Percentiles rank a stretch among this genome's conserved stretches.
These are phyloP conservation scores for Anolis apletophallus DNA, from an alignment of 2,797 vertebrate genomes.

Conservation along the genomic window DNA sequence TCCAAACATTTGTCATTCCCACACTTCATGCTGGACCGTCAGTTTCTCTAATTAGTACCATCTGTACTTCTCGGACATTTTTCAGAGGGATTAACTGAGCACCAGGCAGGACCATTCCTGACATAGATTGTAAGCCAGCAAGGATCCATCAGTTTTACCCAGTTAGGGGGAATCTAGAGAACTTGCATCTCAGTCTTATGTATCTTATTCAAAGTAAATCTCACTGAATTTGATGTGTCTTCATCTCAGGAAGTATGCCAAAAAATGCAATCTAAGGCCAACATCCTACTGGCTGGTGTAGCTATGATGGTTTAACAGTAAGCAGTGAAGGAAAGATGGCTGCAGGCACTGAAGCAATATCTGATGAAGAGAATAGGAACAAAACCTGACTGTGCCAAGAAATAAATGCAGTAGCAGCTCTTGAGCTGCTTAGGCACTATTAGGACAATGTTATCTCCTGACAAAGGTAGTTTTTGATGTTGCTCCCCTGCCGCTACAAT, in stretches of 20 bases:
- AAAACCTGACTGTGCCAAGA: no score
- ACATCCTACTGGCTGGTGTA: no score
- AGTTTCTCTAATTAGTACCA: background rate
- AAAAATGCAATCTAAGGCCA: background rate
- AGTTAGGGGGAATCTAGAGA: background rate
- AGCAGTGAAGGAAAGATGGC: no score
- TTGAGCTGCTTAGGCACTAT: no score
- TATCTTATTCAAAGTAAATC: background rate
- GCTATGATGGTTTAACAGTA: no score
- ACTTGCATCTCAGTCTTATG: background rate
- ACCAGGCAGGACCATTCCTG: background rate
- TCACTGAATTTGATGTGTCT: background rate
- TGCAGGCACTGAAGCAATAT: no score
- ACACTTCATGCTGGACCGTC: rapidly evolving
- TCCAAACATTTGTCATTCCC: slow-evolving; percentile 55
- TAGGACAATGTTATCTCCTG: no score
- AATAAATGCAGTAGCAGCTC: no score
- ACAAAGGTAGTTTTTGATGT: no score
- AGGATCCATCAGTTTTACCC: background rate
- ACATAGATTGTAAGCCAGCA: background rate
- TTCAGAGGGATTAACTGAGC: background rate
- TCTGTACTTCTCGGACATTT: background rate
- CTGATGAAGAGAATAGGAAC: no score
- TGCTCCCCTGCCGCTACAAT: no score
- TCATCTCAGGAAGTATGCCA: background rate